phyloP scores from a whole-genome alignment of 1,140 invertebrate species.

The Cyrtorhinus lividipennis region DNA sequence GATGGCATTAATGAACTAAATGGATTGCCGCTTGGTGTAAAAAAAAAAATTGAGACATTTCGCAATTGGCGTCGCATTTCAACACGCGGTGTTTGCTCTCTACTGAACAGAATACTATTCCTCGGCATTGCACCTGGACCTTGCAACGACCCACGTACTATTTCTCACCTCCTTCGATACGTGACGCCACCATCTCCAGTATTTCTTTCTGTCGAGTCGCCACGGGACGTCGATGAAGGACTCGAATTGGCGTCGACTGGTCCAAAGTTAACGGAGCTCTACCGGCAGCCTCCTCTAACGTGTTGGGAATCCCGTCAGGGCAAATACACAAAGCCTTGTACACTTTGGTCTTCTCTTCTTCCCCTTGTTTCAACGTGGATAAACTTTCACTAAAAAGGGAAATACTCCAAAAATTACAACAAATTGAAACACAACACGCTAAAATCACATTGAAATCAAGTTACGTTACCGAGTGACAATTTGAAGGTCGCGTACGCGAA shows the following conservation, averaged over 20 bases:
- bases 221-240: slow-evolving; percentile 65
- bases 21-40: too few relatives aligned
- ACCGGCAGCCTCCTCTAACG: slow-evolving; percentile 36
- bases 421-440: background rate
- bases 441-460: background rate
- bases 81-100: background rate
- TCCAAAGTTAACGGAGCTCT: slow-evolving; percentile 36
- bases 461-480: slow-evolving; percentile 40
- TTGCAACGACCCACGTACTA: too few relatives aligned
- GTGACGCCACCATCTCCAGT: slow-evolving; percentile 39
- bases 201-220: slow-evolving; percentile 46
- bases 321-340: slow-evolving; percentile 63
- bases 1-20: background rate
- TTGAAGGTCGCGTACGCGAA: slow-evolving; percentile 47
- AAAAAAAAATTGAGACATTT: too few relatives aligned
- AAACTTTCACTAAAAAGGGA: slow-evolving; percentile 50
- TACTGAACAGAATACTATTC: too few relatives aligned
- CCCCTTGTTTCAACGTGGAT: slow-evolving; percentile 63
- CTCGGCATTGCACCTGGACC: too few relatives aligned
- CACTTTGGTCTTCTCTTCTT: slow-evolving; percentile 68
- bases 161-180: slow-evolving; percentile 4
- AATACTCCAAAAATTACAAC: background rate
- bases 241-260: slow-evolving; percentile 71
- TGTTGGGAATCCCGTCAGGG: slow-evolving; percentile 30
- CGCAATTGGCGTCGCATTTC: background rate